These are phyloP conservation scores for rat (Rattus norvegicus) DNA, from an alignment of 2,113 vertebrate genomes.

Conservation along the genomic window DNA sequence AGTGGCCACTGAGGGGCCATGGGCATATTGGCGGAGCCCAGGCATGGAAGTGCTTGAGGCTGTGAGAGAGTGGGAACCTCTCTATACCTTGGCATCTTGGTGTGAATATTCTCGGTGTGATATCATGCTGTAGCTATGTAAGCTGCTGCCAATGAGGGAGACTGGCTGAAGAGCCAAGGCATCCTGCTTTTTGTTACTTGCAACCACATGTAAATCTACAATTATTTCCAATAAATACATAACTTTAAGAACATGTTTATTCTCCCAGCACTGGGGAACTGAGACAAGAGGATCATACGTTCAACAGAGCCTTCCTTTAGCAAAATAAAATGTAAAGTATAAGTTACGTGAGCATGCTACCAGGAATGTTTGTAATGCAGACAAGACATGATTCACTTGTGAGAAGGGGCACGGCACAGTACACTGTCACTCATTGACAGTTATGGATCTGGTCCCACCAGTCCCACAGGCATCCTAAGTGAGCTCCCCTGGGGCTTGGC, in stretches of 20 bases:
- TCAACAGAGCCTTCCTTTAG: neutral
- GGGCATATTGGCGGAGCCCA: no score
- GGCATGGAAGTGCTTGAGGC: neutral
- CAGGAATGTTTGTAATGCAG: neutral
- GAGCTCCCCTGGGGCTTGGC: conserved; percentile 4
- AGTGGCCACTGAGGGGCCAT: neutral
- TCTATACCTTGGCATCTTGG: neutral
- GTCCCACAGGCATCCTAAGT: conserved; percentile 51
- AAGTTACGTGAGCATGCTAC: neutral
- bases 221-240: neutral
- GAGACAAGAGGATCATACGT: neutral
- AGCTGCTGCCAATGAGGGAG: neutral
- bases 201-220: neutral
- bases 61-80: neutral
- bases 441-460: conserved; percentile 59
- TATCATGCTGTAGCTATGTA: neutral
- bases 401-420: neutral
- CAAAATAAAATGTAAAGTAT: neutral
- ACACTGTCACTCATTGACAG: conserved; percentile 32
- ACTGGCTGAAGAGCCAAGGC: neutral
- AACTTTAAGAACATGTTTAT: neutral
- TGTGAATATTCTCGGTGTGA: neutral
- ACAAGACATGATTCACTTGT: neutral
- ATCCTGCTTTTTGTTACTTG: neutral
- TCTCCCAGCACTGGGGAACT: neutral